A percentile compares a stretch with the other conserved stretches of the same genome.
Evolutionary conservation across 2,113 vertebrate species (phyloP).

Genomic region (Calidris pygmaea): DNA sequence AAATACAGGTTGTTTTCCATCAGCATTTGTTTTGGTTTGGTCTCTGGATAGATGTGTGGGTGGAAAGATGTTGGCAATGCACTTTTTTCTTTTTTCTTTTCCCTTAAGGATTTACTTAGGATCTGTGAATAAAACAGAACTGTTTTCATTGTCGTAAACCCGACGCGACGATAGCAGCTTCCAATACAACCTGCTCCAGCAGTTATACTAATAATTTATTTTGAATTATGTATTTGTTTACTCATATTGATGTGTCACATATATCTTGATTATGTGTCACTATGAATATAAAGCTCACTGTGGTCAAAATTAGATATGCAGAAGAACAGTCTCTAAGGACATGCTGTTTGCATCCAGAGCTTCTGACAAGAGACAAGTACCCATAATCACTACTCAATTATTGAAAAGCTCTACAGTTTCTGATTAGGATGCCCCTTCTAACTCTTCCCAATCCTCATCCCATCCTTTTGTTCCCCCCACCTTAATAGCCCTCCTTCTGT

Average conservation of each 20-base stretch:
- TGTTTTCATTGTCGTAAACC: conserved; percentile 26
- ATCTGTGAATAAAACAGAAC: not conserved
- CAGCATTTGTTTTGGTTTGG: not conserved
- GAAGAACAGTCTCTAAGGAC: not conserved
- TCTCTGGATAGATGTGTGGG: not conserved
- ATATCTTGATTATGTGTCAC: conserved; percentile 42
- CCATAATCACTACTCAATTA: not conserved
- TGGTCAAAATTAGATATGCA: not conserved
- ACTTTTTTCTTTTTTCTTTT: not conserved
- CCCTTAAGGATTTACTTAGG: conserved; percentile 1
- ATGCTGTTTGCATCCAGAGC: not conserved
- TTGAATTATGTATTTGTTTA: conserved; percentile 67
- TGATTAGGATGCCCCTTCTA: not conserved
- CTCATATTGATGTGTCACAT: conserved; percentile 23
- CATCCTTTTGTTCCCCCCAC: not conserved
- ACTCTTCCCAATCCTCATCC: not conserved
- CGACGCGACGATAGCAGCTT: not conserved
- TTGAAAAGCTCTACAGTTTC: not conserved
- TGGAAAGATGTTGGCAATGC: not conserved
- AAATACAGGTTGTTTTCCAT: not conserved
- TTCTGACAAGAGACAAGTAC: not conserved
- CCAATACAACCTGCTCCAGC: not conserved
- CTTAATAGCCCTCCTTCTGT: not conserved
- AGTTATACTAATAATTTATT: conserved; percentile 34
- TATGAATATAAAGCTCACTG: conserved; percentile 38